A percentile compares a stretch with the other conserved stretches of the same genome.
These are phyloP conservation scores for Urocynchramus pylzowi DNA, from an alignment of 2,113 vertebrate genomes.

Conservation along the genomic window DNA sequence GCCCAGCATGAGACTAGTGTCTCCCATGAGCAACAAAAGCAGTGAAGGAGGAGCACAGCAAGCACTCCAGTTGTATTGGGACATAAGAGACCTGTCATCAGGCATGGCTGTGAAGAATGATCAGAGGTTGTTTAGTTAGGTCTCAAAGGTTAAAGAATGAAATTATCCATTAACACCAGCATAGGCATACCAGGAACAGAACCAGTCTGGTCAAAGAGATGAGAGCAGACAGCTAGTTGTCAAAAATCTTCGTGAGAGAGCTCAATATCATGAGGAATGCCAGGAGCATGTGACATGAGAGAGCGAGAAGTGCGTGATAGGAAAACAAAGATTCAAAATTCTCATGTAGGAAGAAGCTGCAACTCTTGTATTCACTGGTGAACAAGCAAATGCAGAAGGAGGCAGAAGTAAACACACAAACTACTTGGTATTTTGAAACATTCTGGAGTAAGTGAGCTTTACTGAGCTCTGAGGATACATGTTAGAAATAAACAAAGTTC, in stretches of 20 bases:
- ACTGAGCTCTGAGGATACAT: background rate
- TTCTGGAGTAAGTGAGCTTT: background rate
- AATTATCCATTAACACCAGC: background rate
- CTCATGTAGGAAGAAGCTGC: background rate
- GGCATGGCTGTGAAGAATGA: background rate
- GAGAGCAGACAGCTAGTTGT: background rate
- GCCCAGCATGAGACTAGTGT: background rate
- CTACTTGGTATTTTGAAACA: background rate
- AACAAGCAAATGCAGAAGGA: background rate
- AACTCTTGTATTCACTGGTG: background rate
- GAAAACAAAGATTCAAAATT: background rate
- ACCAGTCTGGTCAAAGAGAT: background rate
- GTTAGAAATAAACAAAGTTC: conserved; percentile 9
- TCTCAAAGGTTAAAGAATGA: background rate
- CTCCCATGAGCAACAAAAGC: background rate
- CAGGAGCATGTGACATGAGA: background rate
- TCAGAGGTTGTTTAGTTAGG: background rate
- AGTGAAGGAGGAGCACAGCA: background rate
- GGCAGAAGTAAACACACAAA: background rate
- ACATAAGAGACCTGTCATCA: background rate
- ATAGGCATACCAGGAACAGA: background rate
- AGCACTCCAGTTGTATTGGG: background rate
- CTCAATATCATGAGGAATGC: background rate
- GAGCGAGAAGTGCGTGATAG: background rate
- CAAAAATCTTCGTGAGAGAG: background rate